A percentile compares a stretch with the other conserved stretches of the same genome.
phyloP scores from a whole-genome alignment of 2,113 vertebrate species.

The Ramphastos sulfuratus region DNA sequence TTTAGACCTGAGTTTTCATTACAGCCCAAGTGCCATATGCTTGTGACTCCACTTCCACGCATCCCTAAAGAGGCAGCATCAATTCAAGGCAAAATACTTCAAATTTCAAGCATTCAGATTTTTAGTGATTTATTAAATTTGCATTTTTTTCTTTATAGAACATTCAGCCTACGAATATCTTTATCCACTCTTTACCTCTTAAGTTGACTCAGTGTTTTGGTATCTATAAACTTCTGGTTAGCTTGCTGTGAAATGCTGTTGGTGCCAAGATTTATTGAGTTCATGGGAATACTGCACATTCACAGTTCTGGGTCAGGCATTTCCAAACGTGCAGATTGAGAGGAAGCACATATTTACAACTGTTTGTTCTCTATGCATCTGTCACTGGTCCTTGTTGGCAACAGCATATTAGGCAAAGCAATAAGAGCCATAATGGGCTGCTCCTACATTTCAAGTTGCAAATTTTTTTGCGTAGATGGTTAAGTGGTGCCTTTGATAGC shows the following conservation, averaged over 20 bases:
- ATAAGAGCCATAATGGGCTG: neutral
- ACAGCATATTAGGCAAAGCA: neutral
- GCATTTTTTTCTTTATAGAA: neutral
- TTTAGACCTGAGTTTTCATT: neutral
- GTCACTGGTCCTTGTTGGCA: accelerated
- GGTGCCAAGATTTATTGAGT: neutral
- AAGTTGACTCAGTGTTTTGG: neutral
- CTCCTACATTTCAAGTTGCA: neutral
- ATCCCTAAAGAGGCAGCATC: neutral
- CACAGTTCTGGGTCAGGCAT: neutral
- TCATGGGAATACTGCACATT: neutral
- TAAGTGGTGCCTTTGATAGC: neutral
- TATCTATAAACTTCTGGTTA: neutral
- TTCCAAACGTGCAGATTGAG: neutral
- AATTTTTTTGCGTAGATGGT: no score
- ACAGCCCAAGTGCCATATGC: neutral
- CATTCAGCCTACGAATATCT: neutral
- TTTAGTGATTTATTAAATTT: neutral
- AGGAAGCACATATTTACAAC: neutral
- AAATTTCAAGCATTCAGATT: neutral
- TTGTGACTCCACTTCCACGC: neutral
- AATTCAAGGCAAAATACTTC: neutral
- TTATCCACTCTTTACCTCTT: neutral
- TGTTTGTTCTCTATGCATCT: neutral
- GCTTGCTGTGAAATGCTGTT: neutral